phyloP scores from a whole-genome alignment of 2,888 invertebrate genomes.

The Nipponacmea schrenckii region DNA sequence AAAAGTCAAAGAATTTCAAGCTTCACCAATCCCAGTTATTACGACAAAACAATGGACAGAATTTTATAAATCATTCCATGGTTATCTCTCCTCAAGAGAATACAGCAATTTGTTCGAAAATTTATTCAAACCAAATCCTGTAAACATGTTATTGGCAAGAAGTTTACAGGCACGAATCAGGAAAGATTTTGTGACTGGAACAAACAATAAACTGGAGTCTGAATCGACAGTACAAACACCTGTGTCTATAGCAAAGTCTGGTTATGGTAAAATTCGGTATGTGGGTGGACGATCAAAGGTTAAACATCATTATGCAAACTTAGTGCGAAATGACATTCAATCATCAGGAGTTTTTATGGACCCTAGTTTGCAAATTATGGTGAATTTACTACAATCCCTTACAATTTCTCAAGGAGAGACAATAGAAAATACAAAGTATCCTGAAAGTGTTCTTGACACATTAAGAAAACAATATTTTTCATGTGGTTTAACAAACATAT shows the following conservation, averaged over 20 bases:
- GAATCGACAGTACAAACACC: too few species aligned
- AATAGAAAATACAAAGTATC: background rate
- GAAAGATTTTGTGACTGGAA: too few species aligned
- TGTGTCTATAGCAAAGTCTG: constrained; percentile 2
- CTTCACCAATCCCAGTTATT: too few species aligned
- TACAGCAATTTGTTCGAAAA: too few species aligned
- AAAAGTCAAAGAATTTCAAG: too few species aligned
- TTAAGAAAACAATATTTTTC: constrained; percentile 10
- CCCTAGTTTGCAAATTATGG: background rate
- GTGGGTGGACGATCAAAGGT: background rate
- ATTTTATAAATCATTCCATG: too few species aligned
- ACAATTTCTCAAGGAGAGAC: background rate
- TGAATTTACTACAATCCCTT: background rate
- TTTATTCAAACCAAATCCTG: too few species aligned
- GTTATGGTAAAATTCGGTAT: constrained; percentile 7
- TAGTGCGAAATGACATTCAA: constrained; percentile 4
- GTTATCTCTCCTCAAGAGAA: too few species aligned
- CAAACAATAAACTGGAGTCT: too few species aligned
- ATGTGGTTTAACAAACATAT: constrained; percentile 11
- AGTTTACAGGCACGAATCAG: too few species aligned
- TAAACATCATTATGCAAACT: background rate
- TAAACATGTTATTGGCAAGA: too few species aligned
- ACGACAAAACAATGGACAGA: too few species aligned
- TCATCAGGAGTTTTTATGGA: background rate
- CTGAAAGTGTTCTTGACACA: background rate